These are phyloP conservation scores for Hydroisotoma schaefferi DNA, from an alignment of 2,888 invertebrate genomes.

Conservation along the genomic window DNA sequence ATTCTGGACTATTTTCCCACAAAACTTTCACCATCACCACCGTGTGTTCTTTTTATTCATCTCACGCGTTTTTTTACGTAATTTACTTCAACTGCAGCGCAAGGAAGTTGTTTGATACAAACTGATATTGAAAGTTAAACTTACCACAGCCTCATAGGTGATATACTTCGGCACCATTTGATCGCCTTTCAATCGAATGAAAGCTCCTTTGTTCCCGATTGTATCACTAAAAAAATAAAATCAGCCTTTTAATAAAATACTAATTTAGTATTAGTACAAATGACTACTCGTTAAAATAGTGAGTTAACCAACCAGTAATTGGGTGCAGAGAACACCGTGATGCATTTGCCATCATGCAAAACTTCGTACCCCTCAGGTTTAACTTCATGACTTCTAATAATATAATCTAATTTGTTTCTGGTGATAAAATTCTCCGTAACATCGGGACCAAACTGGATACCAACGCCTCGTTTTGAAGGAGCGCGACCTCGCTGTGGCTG, in stretches of 20 bases:
- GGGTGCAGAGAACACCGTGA: constrained; percentile 98
- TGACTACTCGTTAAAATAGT: background rate
- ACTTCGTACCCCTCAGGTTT: constrained; percentile 95
- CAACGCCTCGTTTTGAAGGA: constrained; percentile 94
- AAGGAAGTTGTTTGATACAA: constrained; percentile 13
- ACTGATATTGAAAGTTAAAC: constrained; percentile 53
- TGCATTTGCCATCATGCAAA: constrained; percentile 90
- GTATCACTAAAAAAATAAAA: constrained; percentile 73
- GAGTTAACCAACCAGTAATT: constrained; percentile 82
- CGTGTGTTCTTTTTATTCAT: no score
- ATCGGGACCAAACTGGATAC: constrained; percentile 98
- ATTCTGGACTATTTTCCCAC: no score
- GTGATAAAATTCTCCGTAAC: constrained; percentile 82
- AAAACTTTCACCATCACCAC: no score
- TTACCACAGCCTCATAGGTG: constrained; percentile 91
- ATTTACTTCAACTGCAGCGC: no score
- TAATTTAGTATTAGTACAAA: background rate
- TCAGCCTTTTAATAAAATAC: background rate
- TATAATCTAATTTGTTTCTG: constrained; percentile 82
- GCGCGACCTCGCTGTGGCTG: constrained; percentile 83
- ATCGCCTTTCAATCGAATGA: constrained; percentile 88
- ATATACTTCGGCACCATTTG: constrained; percentile 86
- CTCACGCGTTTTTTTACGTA: no score
- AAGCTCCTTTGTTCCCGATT: constrained; percentile 98
- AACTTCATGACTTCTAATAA: constrained; percentile 96